phyloP scores from a whole-genome alignment of 2,888 invertebrate genomes.

The Ichneumoninae sp. region DNA sequence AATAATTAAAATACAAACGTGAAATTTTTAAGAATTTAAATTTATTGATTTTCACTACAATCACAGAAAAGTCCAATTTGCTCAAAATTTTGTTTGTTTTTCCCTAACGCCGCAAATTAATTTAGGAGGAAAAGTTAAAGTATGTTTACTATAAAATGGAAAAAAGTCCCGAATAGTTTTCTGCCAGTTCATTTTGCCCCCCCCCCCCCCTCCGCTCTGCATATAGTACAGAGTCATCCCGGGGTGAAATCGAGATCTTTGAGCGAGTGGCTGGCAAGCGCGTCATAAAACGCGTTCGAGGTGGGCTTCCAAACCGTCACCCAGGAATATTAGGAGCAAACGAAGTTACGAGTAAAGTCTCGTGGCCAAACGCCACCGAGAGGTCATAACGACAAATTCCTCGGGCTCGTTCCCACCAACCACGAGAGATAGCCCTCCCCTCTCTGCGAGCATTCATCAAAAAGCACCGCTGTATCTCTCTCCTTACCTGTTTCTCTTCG shows the following conservation, averaged over 20 bases:
- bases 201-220: too few species aligned
- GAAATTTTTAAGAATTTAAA: too few species aligned
- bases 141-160: too few species aligned
- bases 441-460: slow-evolving; percentile 46
- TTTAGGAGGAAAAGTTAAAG: too few species aligned
- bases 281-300: background rate
- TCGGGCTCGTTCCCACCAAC: slow-evolving; percentile 44
- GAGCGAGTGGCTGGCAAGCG: slow-evolving; percentile 9
- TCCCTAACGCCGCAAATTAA: too few species aligned
- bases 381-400: slow-evolving; percentile 61
- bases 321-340: slow-evolving; percentile 63
- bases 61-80: too few species aligned
- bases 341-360: slow-evolving; percentile 65
- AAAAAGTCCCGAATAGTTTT: too few species aligned
- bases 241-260: slow-evolving; percentile 42
- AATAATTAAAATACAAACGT: too few species aligned
- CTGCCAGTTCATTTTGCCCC: too few species aligned
- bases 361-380: slow-evolving; percentile 47
- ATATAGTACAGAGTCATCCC: slow-evolving; percentile 17
- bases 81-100: too few species aligned
- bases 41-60: too few species aligned
- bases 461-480: slow-evolving; percentile 34
- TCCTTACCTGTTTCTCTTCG: slow-evolving; percentile 13
- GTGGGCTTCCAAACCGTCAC: background rate
- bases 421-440: slow-evolving; percentile 25